Percentiles rank a stretch among this genome's conserved stretches.
Conservation (phyloP, 2,888 invertebrate species). For the Pandemis corylana region DNA sequence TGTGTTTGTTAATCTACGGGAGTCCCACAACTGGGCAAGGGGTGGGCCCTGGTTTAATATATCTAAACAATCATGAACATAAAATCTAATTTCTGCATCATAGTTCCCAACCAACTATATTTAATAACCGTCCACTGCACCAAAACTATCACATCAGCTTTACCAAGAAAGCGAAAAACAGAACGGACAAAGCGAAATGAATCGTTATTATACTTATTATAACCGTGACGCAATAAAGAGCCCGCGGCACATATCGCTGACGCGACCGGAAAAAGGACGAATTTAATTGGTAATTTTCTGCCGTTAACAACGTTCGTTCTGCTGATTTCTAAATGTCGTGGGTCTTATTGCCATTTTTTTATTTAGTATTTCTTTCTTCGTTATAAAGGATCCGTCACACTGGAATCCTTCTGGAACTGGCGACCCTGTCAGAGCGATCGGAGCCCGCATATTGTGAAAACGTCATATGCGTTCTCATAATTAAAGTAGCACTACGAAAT, state of each 20-base stretch:
- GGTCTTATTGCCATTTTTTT: neutral
- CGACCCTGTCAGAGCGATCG: no score
- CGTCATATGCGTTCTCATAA: no score
- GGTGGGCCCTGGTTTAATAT: no score
- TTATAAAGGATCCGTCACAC: no score
- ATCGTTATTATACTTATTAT: slow-evolving; percentile 63
- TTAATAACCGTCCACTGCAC: slow-evolving; percentile 6
- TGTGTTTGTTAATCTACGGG: no score
- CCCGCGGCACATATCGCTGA: slow-evolving; percentile 43
- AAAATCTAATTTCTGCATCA: no score
- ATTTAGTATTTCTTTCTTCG: neutral
- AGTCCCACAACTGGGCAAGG: no score
- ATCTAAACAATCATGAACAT: no score
- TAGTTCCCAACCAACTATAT: slow-evolving; percentile 1
- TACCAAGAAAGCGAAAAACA: slow-evolving; percentile 33
- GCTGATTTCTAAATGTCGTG: slow-evolving; percentile 7
- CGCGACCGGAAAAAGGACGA: slow-evolving; percentile 19
- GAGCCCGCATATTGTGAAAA: no score
- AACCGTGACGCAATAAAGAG: slow-evolving; percentile 61
- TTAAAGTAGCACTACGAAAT: no score
- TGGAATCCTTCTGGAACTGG: no score
- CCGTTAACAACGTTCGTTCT: neutral
- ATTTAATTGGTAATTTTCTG: slow-evolving; percentile 40
- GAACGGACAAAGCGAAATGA: slow-evolving; percentile 50
- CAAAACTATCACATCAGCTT: slow-evolving; percentile 32